Base-by-base conservation (phyloP, 2,113 vertebrate genomes). In the Leptosomus discolor region DNA sequence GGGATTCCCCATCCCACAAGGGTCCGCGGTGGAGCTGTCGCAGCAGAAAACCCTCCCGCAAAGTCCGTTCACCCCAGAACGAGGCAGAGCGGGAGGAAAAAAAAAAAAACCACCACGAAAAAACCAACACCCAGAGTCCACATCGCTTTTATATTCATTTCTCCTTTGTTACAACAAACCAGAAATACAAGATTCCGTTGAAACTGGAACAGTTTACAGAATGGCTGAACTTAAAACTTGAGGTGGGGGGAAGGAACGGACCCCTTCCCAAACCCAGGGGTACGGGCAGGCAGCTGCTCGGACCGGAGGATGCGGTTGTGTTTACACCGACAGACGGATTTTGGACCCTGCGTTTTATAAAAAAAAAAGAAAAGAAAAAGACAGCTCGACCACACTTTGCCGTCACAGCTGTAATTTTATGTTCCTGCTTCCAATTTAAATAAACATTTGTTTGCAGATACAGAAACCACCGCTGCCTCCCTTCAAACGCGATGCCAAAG, bases 161-260 rank as follows among this genome's bases (percentile, higher is more conserved):
- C 46, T 83, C 46, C 51, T 71, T 92, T 94, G 94, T 96, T 91
- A 95, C 94, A 96, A 90, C 70, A 41, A 96, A 96, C 82, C 92
- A 90, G 91, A 97, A 97, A 91, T 16, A 83, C 80, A 91, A 89
- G 90, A 97, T 92, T 78, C 78, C 88, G 71, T n/a, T 3, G 54
- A 54, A 95, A 93, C 53, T 24, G 76, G 78, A 88, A 91, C 81
- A 88, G 85, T 9, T 91, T 75, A 97, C 85, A 85, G 75, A 74
- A 88, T 6, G 50, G 63, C 8, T 46, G n/a, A 96, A 95, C 43
- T 80, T 43, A 36, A 92, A 96, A 71, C 4, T 5, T 50, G 81
- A 10, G 54, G 67, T 30, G 7, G 60, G 53, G 24, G 29, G 19
- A 12, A 82, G 68, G 53, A 39, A 54, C 37, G 75, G 70, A 67